phyloP scores from a whole-genome alignment of 2,888 invertebrate genomes.

The Calameuta idolon region DNA sequence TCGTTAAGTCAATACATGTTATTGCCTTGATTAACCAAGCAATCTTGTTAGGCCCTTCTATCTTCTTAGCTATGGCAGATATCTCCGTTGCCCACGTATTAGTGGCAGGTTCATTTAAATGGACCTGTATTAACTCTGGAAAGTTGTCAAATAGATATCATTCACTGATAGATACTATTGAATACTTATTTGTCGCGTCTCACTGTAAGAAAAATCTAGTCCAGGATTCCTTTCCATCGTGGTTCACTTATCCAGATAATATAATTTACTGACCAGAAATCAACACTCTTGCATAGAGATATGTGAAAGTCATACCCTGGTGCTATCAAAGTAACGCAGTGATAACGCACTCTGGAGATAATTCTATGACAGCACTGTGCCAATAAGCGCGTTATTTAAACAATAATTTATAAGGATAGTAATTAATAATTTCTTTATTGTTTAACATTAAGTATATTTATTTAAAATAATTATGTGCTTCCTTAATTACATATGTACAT shows the following conservation, averaged over 20 bases:
- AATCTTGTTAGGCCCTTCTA: slow-evolving; percentile 70
- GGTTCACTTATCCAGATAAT: neutral
- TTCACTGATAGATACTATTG: neutral
- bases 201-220: slow-evolving; percentile 4
- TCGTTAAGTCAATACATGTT: slow-evolving; percentile 92
- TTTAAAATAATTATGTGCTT: neutral
- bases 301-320: neutral
- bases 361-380: neutral
- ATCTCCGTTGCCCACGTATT: slow-evolving; percentile 45
- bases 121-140: neutral
- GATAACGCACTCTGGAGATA: neutral
- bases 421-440: neutral
- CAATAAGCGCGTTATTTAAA: neutral
- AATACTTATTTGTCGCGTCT: neutral
- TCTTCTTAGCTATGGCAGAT: slow-evolving; percentile 34
- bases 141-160: neutral
- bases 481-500: neutral
- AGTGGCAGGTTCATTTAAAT: slow-evolving; percentile 43
- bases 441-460: neutral
- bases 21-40: slow-evolving; percentile 87
- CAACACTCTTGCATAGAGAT: neutral
- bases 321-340: neutral
- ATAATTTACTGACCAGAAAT: neutral
- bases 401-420: neutral
- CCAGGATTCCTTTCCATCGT: slow-evolving; percentile 15